Base-by-base conservation (phyloP, 1,140 invertebrate genomes). In the Mercenaria mercenaria region DNA sequence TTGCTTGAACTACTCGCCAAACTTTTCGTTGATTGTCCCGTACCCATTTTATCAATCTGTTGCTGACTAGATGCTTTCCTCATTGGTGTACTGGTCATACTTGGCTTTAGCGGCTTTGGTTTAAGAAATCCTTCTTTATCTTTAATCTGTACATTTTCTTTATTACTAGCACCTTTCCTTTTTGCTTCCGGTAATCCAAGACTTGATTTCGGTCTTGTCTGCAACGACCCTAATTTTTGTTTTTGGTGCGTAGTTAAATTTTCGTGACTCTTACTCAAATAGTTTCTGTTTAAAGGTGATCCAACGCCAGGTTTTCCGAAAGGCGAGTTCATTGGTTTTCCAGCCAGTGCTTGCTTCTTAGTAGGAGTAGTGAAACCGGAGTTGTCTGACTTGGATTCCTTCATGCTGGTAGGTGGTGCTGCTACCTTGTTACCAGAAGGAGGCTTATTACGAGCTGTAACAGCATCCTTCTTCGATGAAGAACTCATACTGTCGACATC, bases 201-300 rank as follows among this genome's bases (percentile, higher is more conserved):
- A 85, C 91, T 92, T 61, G 93, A 94, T 50, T 92, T 91, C 20
- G 93, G 93, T 64, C 92, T 85, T 34, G 91, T 84, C 39, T 91
- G 87, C 37, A 89, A 90, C 0, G 91, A 64, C 0, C 90, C 74
- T n/a, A 91, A 88, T 76, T 94, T 94, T 81, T 92, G 93, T 69
- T 92, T 93, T 47, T 93, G 93, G 39, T 91, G 89, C 82, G 93
- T 94, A 3, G 93, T 92, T 15, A 96, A 92, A 82, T 94, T 96
- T 69, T 96, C 95, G 76, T 96, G 95, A 87, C 95, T 96, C 91
- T 95, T 95, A 83, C 95, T 96, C n/a, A 96, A 89, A 43, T 94
- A 95, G 15, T 92, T 91, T 61, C 93, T 94, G 37, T 64, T 89
- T 1, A 92, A 77, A 41, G 92, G 92, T 26, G 92, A 86, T n/a